Base-by-base conservation (phyloP, 2,113 vertebrate species). In the Pyxicephalus adspersus region DNA sequence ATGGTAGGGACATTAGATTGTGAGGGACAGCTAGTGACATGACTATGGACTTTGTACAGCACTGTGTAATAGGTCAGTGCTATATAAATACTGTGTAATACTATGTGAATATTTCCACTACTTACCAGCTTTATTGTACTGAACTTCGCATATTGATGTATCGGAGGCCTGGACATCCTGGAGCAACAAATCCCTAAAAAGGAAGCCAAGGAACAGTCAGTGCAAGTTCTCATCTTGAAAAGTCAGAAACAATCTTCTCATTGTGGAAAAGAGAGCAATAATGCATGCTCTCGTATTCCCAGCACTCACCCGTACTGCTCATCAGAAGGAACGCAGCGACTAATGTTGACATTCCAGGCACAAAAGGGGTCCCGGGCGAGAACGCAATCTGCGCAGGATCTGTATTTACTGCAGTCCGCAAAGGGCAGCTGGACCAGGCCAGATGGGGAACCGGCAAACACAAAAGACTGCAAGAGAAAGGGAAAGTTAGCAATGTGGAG, bases 321-420 rank as follows among this genome's bases (percentile, higher is more conserved):
- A 11, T 93, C 89, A 1, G 90, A 87, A n/a, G 90, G 92, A 57
- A 97, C 93, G 1, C 97, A 99, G 80, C 92, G 93, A 54, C 95
- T 95, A 63, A 90, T 85, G 60, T 97, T 96, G 65, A 88, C 89
- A 81, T 91, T 96, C 96, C 97, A 98, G 67, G 95, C 96, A 0
- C 97, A 98, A 91, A 96, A 97, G 74, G 97, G 97, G 83, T 98
- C 97, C 64, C 96, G 91, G 34, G 97, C 94, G 0, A 99, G 94
- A 83, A 97, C 87, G 2, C 97, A 99, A 91, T 99, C 97, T 0
- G 92, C 92, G 79, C 95, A 98, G 6, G 94, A 95, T 68, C 89
- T 94, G 90, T 98, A 99, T 84, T 95, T 96, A 83, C 88, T 85
- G 23, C 97, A 99, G 87, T 97, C 94, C 0, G 96, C 95, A 89